Evolutionary conservation across 2,888 invertebrate species (phyloP), one percentile per base, ranked within the genome.

Genomic region (Xanthorhoe designata): DNA sequence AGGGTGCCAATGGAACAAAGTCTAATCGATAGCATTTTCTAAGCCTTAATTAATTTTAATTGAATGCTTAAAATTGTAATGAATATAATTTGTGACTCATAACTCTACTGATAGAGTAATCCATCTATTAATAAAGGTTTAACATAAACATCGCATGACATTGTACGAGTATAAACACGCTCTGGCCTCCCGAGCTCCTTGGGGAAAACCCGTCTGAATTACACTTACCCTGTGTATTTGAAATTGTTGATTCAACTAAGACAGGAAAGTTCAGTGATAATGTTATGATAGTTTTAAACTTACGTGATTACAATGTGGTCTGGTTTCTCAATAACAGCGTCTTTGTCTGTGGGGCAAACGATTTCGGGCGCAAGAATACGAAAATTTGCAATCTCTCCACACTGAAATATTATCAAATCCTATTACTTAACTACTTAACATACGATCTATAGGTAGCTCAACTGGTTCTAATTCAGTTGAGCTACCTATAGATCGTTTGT

Each of bases 291-390:
- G 19, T 10, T 19, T n/a, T 0, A 15, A 10, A 54, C 86, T 80
- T 71, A 89, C 89, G 82, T 87, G 35, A 89, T 82, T 7, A 88
- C 66, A 2, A 84, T 88, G 55, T 80, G 76, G 57, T 88, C 84
- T 1, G 82, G 79, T 54, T 81, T 82, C 32, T 80, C 75, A 10
- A 85, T 73, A 1, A 78, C 61, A 15, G 81, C 68, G 15, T 84
- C 73, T 42, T 81, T 79, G 66, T 86, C 80, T 64, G 84, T 84
- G 1, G 87, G 88, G 47, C 89, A 90, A 18, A 89, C 75, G 56
- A 89, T 85, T 13, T 85, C 77, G 9, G 89, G 88, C 0, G 88
- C 88, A 42, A 87, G 65, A 42, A 89, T 83, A 0, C 86, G 82
- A 61, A 89, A 87, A 18, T 79, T 76, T 0, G 82, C 78, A 13